Evolutionary conservation across 2,113 vertebrate species (phyloP), one percentile per base, ranked within the genome.

Genomic region (Blennius ocellaris): DNA sequence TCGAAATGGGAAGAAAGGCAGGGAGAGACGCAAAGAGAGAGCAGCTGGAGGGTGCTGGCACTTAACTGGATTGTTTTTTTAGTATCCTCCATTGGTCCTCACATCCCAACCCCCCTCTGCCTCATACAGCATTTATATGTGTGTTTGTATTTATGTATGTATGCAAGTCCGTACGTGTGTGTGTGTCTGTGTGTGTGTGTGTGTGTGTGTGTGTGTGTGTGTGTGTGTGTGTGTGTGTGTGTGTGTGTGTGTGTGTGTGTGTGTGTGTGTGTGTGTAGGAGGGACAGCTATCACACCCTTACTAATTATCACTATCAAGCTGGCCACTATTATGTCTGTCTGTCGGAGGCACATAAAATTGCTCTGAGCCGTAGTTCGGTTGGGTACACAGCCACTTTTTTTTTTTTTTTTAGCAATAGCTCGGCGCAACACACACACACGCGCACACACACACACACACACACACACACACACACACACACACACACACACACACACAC

Each of bases 51-150:
- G 79, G 72, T 63, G 81, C 82, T 87, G 83, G 81, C 84, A 90
- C 89, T 90, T 90, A 85, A 80, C 81, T 69, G 84, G 83, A 92
- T 92, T 89, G 90, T 84, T 81, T 88, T 82, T 80, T 78, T 79
- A 83, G 84, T 87, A 82, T 84, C 80, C 81, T 70, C 66, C 61
- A 69, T 85, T 82, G 47, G 62, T 87, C 76, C 56, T 67, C 59
- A 60, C n/a, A 2, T 76, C 84, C 74, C 76, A 73, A 77, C 78
- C 82, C 82, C 83, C 88, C 49, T 37, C 80, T 62, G 71, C 44
- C 81, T 82, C 54, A 65, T 66, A 49, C 54, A 11, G 56, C 60
- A 73, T 82, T 68, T 80, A 51, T 76, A 63, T 82, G 43, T 65
- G 66, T 73, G 47, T 83, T 37, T 69, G 50, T 75, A 62, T n/a